These are phyloP conservation scores for Ptychobarbus kaznakovi DNA, from an alignment of 2,797 vertebrate species.

Conservation along the genomic window DNA sequence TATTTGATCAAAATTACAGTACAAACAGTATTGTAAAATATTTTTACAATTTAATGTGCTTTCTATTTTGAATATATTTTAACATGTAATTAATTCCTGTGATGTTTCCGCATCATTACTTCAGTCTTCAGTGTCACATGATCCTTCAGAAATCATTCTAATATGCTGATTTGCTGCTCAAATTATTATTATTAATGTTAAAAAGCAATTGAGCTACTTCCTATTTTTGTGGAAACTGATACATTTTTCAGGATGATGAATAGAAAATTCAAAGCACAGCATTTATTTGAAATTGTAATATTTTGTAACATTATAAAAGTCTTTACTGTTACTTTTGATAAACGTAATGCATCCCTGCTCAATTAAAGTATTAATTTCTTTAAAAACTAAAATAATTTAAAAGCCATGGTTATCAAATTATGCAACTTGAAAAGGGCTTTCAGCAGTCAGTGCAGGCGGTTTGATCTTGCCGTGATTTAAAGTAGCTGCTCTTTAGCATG, in stretches of 20 bases:
- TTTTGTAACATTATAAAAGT: background rate
- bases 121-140: no score
- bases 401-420: background rate
- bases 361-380: background rate
- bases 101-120: no score
- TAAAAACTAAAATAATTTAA: background rate
- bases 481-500: slow-evolving; percentile 19
- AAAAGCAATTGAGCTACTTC: background rate
- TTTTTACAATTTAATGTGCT: background rate
- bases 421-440: background rate
- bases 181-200: background rate
- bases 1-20: no score
- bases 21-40: background rate
- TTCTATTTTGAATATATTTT: background rate
- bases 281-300: background rate
- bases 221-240: background rate
- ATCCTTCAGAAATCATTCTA: no score
- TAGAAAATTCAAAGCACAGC: background rate
- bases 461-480: background rate
- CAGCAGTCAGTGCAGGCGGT: background rate
- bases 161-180: no score
- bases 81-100: background rate
- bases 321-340: background rate
- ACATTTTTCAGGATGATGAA: background rate
- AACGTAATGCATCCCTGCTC: background rate